phyloP scores from a whole-genome alignment of 1,140 invertebrate genomes.

The Heliconius eleuchia region DNA sequence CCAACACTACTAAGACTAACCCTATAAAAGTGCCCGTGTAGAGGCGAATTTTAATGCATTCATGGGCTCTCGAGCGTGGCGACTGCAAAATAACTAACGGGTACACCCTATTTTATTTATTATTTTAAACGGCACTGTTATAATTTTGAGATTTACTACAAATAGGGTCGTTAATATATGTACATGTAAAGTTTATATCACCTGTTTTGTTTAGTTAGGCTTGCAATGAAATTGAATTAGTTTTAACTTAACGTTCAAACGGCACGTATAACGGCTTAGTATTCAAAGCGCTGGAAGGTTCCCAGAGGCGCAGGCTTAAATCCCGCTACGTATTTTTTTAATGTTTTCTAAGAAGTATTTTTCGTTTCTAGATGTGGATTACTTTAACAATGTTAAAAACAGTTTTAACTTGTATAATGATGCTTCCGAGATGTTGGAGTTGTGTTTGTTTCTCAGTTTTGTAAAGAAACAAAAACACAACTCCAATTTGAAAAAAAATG shows the following conservation, averaged over 20 bases:
- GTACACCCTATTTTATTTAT: conserved; percentile 63
- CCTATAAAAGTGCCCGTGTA: conserved; percentile 57
- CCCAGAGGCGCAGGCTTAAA: no score
- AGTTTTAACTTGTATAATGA: not conserved
- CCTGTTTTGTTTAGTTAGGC: conserved; percentile 46
- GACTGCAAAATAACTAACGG: conserved; percentile 68
- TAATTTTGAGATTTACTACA: conserved; percentile 61
- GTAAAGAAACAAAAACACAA: no score
- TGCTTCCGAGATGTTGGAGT: not conserved
- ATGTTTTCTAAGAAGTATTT: no score
- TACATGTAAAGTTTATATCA: conserved; percentile 26
- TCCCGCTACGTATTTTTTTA: no score
- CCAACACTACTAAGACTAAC: conserved; percentile 40
- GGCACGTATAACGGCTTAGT: no score
- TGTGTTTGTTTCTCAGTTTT: no score
- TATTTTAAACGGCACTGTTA: conserved; percentile 74
- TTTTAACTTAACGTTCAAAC: not conserved
- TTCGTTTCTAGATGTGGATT: no score
- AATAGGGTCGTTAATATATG: conserved; percentile 39
- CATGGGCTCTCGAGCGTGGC: conserved; percentile 75
- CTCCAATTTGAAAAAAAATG: no score
- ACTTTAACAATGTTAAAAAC: no score
- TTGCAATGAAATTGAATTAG: conserved; percentile 13
- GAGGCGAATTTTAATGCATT: conserved; percentile 72
- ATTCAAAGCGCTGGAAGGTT: no score